Evolutionary conservation across 1,140 invertebrate genomes (phyloP), one percentile per base, ranked within the genome.

Genomic region (Euura lappo): DNA sequence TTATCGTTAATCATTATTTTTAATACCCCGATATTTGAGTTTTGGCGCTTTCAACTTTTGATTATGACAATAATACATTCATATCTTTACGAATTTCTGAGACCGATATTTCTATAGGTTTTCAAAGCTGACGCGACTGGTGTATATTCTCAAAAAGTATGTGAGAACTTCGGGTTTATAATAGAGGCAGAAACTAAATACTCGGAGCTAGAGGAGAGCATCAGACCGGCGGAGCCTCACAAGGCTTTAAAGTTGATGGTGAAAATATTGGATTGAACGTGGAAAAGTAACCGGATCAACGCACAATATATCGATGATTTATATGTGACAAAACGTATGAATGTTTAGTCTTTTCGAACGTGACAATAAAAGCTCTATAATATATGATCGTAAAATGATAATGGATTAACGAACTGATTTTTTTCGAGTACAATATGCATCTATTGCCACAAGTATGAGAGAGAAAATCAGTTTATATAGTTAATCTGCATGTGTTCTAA

Each of bases 91-190:
- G 28, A 28, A 28, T 28, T 28, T 28, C 28, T 28, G 28, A 28
- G 28, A 28, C 0, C 28, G 28, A 28, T 28, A 3, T 60, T 60
- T 60, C 51, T 6, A 60, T 85, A 94, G 93, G 77, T 95, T 10
- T 91, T 95, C 70, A 95, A 95, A 83, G 92, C 91, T 28, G 94
- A 95, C 79, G 93, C 94, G 3, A 95, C 94, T 0, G 93, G 94
- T 28, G 88, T 92, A 0, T 95, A 90, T 78, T 95, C 94, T 0
- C 93, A 95, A 79, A 93, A 91, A 78, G 92, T 94, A 42, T 91
- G 91, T 68, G 88, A 89, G 79, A 92, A 90, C 42, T 85, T 92
- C 11, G 94, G 93, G 0, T 91, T 94, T 74, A 85, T 90, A 68
- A 89, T 90, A 1, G 85, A 93, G 43, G 87, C 90, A 11, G 91